Percentiles rank a stretch among this genome's conserved stretches.
Evolutionary conservation across 2,797 vertebrate genomes (phyloP).

Genomic region (Crenichthys baileyi): DNA sequence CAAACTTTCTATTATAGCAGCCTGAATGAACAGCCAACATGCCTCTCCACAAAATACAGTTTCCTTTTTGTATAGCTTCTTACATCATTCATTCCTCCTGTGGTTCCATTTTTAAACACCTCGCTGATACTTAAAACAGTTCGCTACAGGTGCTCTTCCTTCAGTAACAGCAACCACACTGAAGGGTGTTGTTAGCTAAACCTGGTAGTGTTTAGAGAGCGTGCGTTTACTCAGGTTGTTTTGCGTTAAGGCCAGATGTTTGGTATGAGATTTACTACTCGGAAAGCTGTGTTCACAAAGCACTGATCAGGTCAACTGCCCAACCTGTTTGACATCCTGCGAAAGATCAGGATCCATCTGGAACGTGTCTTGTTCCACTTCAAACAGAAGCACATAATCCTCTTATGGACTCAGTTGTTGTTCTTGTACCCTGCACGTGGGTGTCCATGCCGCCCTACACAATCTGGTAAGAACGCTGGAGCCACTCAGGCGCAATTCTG

Average conservation of each 20-base stretch:
- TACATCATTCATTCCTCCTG: too few relatives aligned
- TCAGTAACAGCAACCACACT: background rate
- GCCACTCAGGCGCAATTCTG: slow-evolving; percentile 40
- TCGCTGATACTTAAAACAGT: background rate
- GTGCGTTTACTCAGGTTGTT: slow-evolving; percentile 11
- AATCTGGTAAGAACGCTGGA: slow-evolving; percentile 38
- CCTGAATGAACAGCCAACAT: background rate
- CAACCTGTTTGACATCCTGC: slow-evolving; percentile 45
- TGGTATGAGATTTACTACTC: slow-evolving; percentile 20
- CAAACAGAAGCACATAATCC: slow-evolving; percentile 77
- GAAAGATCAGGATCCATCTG: slow-evolving; percentile 72
- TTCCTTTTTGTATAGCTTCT: background rate
- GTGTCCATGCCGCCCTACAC: slow-evolving; percentile 37
- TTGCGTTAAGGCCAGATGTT: slow-evolving; percentile 15
- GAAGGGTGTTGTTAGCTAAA: background rate
- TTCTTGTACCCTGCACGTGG: slow-evolving; percentile 48
- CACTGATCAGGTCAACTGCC: slow-evolving; percentile 31
- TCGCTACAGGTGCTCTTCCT: background rate
- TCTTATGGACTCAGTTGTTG: slow-evolving; percentile 71
- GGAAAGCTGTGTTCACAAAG: slow-evolving; percentile 29
- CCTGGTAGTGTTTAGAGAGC: background rate
- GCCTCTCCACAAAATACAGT: background rate
- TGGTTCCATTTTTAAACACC: background rate
- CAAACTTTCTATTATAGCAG: background rate
- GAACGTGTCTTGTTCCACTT: slow-evolving; percentile 69